phyloP scores from a whole-genome alignment of 2,888 invertebrate species.

The Eretmocerus hayati region DNA sequence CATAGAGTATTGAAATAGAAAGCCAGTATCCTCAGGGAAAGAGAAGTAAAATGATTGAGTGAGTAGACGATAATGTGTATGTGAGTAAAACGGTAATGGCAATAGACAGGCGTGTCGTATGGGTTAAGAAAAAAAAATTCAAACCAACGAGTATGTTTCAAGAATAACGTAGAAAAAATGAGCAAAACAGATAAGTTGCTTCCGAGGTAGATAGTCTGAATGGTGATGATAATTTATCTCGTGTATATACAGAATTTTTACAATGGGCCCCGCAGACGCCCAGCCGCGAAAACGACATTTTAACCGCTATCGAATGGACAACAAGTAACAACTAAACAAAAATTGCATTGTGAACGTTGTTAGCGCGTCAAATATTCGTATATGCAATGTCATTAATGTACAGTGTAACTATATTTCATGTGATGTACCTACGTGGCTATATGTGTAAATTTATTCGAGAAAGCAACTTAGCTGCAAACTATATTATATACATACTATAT shows the following conservation, averaged over 20 bases:
- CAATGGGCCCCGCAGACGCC: slow-evolving; percentile 34
- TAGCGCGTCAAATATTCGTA: slow-evolving; percentile 28
- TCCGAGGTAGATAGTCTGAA: slow-evolving; percentile 42
- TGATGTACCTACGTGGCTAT: slow-evolving; percentile 45
- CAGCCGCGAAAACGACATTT: slow-evolving; percentile 21
- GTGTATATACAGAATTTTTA: slow-evolving; percentile 46
- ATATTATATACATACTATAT: slow-evolving; percentile 20
- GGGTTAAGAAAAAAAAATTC: slow-evolving; percentile 9
- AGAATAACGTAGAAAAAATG: too few relatives aligned
- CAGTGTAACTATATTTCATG: slow-evolving; percentile 47
- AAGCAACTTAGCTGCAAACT: slow-evolving; percentile 23
- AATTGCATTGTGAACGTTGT: slow-evolving; percentile 8
- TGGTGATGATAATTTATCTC: slow-evolving; percentile 47
- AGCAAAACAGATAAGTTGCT: slow-evolving; percentile 24
- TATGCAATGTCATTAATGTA: slow-evolving; percentile 37
- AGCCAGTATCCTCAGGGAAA: slow-evolving; percentile 42
- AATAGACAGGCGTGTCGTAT: not conserved
- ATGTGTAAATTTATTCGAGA: slow-evolving; percentile 35
- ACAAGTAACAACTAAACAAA: too few relatives aligned
- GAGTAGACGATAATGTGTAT: slow-evolving; percentile 26
- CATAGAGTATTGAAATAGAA: slow-evolving; percentile 45
- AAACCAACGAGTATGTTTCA: too few relatives aligned
- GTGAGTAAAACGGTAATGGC: slow-evolving; percentile 14
- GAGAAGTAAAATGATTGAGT: slow-evolving; percentile 9
- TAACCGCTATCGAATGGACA: not conserved